Percentiles rank a stretch among this genome's conserved stretches.
Conservation (phyloP, 2,888 invertebrate genomes). For the Folsomia candida region DNA sequence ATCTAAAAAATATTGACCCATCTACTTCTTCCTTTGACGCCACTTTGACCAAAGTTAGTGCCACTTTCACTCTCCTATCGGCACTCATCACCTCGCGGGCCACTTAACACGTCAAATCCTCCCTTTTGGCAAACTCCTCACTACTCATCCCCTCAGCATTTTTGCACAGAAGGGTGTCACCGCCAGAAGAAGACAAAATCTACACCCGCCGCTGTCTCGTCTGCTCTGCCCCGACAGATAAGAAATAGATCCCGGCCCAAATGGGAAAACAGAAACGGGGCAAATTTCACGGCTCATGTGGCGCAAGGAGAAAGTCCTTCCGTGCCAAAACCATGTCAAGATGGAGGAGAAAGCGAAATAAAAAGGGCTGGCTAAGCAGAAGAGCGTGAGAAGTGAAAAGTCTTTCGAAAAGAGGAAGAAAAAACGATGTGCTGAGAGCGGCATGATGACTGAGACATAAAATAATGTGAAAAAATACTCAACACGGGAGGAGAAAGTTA, state of each 20-base stretch:
- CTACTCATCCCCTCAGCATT: background rate
- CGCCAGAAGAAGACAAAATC: background rate
- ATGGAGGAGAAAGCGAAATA: background rate
- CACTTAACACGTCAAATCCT: too few species aligned
- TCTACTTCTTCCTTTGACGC: too few species aligned
- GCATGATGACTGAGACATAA: too few species aligned
- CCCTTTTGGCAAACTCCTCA: too few species aligned
- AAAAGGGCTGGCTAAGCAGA: background rate
- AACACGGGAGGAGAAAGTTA: too few species aligned
- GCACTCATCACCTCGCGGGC: too few species aligned
- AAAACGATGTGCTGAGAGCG: too few species aligned
- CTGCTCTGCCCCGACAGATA: background rate
- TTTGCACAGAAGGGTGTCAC: background rate
- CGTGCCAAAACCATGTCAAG: background rate
- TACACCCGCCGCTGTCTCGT: background rate
- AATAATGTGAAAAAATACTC: too few species aligned
- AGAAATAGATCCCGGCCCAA: background rate
- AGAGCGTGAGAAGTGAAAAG: background rate
- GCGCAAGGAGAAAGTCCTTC: slow-evolving; percentile 3
- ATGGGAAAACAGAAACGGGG: background rate
- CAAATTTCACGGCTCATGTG: slow-evolving; percentile 8
- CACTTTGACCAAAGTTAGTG: too few species aligned
- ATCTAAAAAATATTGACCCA: too few species aligned
- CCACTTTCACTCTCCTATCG: too few species aligned
- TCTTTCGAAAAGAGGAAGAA: background rate